Base-by-base conservation (phyloP, 2,888 invertebrate genomes). In the Rhaphigaster nebulosa region DNA sequence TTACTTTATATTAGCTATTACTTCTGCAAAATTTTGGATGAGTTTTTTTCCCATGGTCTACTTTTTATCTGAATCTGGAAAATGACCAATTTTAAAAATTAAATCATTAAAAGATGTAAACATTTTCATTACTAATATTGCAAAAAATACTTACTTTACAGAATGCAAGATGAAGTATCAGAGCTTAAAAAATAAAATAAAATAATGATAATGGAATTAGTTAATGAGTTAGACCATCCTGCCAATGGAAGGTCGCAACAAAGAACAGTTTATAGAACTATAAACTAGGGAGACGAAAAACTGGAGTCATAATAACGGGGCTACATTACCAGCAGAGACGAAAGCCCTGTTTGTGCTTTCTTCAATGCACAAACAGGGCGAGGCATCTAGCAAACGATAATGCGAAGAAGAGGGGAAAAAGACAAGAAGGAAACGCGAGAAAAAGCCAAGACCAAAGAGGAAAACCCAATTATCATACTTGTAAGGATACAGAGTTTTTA, bases 391-490 rank as follows among this genome's bases (percentile, higher is more conserved):
- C 34, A 8, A 23, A 15, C 4, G 70, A 38, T 76, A 76, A 76
- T 20, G 38, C 20, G 20, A 34, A 76, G 20, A 15, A 38, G 29
- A 15, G 15, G 65, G 70, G 5, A 18, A 65, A 65, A 29, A 60
- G 65, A 65, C 5, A 23, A 29, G 8, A 23, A 34, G 20, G 20
- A 3, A 70, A 76, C 26, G 70, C 34, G 70, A 76, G 70, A n/a
- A 23, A 76, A 34, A 76, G 70, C 20, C 20, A 76, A 34, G 70
- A 76, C 70, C 70, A 76, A 76, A 76, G 70, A 76, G 70, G 70
- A 76, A 76, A 76, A 76, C 18, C 70, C 70, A 76, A 76, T 76
- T 76, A 76, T 76, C 70, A 76, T 76, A 76, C 20, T 76, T 76
- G 70, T 76, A 38, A 76, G 70, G 70, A 76, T 76, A 76, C 38